Percentiles rank a stretch among this genome's conserved stretches.
phyloP scores from a whole-genome alignment of 37 sponge, comb jelly and placozoan genomes.

The Cliona cf. orientalis region DNA sequence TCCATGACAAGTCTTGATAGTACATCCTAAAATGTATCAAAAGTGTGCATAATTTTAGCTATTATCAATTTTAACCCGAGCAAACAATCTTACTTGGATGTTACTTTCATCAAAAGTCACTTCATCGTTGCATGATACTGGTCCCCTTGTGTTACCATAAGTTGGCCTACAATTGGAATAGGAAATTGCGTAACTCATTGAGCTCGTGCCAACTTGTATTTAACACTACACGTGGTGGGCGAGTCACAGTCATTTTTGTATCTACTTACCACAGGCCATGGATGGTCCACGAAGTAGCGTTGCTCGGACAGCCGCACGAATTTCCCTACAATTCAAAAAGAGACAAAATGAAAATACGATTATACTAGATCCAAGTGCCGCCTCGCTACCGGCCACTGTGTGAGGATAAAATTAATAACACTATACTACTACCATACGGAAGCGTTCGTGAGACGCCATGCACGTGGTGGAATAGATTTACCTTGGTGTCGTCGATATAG shows the following conservation, averaged over 20 bases:
- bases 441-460: background rate
- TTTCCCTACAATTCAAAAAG: background rate
- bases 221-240: background rate
- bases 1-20: conserved; percentile 15
- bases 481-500: background rate
- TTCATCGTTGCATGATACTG: conserved; percentile 31
- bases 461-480: background rate
- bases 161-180: conserved; percentile 68
- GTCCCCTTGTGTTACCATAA: conserved; percentile 16
- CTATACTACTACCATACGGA: background rate
- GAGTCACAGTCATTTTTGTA: background rate
- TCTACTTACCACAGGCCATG: conserved; percentile 65
- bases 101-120: conserved; percentile 15
- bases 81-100: conserved; percentile 15
- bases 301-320: conserved; percentile 25
- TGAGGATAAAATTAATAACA: too few species aligned
- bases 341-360: too few species aligned
- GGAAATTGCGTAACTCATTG: too few species aligned
- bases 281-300: conserved; percentile 48
- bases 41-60: background rate
- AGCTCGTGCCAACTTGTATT: too few species aligned
- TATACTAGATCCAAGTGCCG: too few species aligned
- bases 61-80: background rate
- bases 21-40: conserved; percentile 10
- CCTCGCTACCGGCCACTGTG: too few species aligned